A percentile compares a stretch with the other conserved stretches of the same genome.
These are phyloP conservation scores for Rhorus exstirpatorius DNA, from an alignment of 2,888 invertebrate species.

Conservation along the genomic window DNA sequence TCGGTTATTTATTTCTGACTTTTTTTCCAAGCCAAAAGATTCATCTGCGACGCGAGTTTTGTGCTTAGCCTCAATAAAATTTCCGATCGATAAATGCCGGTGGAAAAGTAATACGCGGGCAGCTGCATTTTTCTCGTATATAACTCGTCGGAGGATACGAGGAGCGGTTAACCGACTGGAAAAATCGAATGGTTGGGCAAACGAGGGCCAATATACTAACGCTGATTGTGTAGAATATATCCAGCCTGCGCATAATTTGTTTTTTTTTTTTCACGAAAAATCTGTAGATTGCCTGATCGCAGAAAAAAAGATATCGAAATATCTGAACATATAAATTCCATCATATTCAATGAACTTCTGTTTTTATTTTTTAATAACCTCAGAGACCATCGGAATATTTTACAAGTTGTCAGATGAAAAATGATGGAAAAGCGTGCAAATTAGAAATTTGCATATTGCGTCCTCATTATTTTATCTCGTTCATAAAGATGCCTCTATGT, in stretches of 20 bases:
- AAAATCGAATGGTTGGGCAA: constrained; percentile 45
- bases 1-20: constrained; percentile 15
- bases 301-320: background rate
- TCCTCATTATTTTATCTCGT: no score
- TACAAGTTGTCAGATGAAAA: no score
- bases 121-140: background rate
- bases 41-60: background rate
- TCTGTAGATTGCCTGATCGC: background rate
- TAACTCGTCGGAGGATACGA: background rate
- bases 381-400: no score
- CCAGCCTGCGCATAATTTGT: background rate
- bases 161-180: constrained; percentile 22
- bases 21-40: background rate
- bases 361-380: no score
- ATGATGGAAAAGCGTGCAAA: no score
- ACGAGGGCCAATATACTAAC: constrained; percentile 29
- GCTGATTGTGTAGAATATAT: constrained; percentile 22
- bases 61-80: constrained; percentile 6
- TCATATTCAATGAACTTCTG: no score
- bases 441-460: no score
- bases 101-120: background rate
- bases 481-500: no score
- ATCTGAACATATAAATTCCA: background rate
- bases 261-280: background rate
- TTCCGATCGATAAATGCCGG: constrained; percentile 37